Percentiles rank a stretch among this genome's conserved stretches.
phyloP scores from a whole-genome alignment of 2,888 invertebrate genomes.

The Hedya salicella region DNA sequence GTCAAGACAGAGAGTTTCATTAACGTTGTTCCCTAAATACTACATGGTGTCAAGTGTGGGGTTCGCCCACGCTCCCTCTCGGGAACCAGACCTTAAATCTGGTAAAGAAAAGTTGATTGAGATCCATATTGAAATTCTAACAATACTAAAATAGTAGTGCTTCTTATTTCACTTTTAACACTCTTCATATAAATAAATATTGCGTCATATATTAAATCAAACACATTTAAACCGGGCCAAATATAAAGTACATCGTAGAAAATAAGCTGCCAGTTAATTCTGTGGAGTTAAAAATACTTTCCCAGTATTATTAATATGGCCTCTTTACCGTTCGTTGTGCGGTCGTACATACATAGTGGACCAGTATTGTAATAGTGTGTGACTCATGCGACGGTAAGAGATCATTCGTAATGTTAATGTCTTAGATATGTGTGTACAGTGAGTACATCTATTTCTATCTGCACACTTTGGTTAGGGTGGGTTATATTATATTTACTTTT shows the following conservation, averaged over 20 bases:
- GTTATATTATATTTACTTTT: too few species aligned
- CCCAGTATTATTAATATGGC: slow-evolving; percentile 34
- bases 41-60: too few species aligned
- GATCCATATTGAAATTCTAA: too few species aligned
- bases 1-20: too few species aligned
- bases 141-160: too few species aligned
- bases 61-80: slow-evolving; percentile 92
- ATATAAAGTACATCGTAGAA: slow-evolving; percentile 15
- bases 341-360: slow-evolving; percentile 27
- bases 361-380: slow-evolving; percentile 26
- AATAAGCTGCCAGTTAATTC: slow-evolving; percentile 26
- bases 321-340: slow-evolving; percentile 11
- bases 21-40: too few species aligned
- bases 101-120: too few species aligned
- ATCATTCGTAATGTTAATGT: neutral
- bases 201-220: slow-evolving; percentile 1
- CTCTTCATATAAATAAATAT: slow-evolving; percentile 9
- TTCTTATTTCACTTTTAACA: neutral
- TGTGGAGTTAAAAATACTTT: slow-evolving; percentile 34
- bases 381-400: slow-evolving; percentile 19
- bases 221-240: slow-evolving; percentile 24
- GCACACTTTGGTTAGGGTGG: too few species aligned
- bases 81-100: slow-evolving; percentile 94
- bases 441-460: too few species aligned
- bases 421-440: too few species aligned